Evolutionary conservation across 2,888 invertebrate species (phyloP).

Genomic region (Creontiades dilutus): DNA sequence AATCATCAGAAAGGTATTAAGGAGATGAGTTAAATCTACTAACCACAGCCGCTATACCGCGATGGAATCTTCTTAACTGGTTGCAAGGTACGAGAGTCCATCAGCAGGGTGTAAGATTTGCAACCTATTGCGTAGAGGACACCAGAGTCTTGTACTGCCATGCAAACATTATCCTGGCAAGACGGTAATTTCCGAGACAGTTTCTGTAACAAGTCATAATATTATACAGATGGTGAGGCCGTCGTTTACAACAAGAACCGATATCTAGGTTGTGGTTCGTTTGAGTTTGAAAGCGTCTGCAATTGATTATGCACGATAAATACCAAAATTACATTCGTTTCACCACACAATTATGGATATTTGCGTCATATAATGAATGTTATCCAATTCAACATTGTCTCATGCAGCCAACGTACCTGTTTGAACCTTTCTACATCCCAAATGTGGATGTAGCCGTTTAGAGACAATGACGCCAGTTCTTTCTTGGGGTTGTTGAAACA

Average conservation of each 20-base stretch:
- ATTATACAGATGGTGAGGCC: too few relatives aligned
- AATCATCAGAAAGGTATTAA: too few relatives aligned
- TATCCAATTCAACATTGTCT: too few relatives aligned
- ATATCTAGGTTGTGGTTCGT: too few relatives aligned
- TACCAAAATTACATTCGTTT: too few relatives aligned
- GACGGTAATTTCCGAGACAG: slow-evolving; percentile 92
- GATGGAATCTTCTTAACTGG: slow-evolving; percentile 87
- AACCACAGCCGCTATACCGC: slow-evolving; percentile 93
- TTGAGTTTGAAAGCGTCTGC: too few relatives aligned
- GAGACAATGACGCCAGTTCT: slow-evolving; percentile 93
- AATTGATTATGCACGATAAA: too few relatives aligned
- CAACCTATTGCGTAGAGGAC: slow-evolving; percentile 94
- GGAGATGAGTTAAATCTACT: slow-evolving; percentile 70
- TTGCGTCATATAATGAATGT: too few relatives aligned
- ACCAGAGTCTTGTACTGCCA: slow-evolving; percentile 91
- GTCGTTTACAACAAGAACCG: too few relatives aligned
- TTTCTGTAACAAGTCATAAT: slow-evolving; percentile 80
- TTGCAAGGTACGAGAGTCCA: slow-evolving; percentile 93
- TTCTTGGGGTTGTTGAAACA: slow-evolving; percentile 91
- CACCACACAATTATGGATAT: too few relatives aligned
- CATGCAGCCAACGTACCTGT: slow-evolving; percentile 80
- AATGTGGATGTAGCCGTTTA: slow-evolving; percentile 96
- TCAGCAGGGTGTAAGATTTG: slow-evolving; percentile 92
- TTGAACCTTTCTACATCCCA: slow-evolving; percentile 94
- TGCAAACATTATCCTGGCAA: slow-evolving; percentile 94